Evolutionary conservation across 2,888 invertebrate genomes (phyloP).

Genomic region (Copidosoma aretas): DNA sequence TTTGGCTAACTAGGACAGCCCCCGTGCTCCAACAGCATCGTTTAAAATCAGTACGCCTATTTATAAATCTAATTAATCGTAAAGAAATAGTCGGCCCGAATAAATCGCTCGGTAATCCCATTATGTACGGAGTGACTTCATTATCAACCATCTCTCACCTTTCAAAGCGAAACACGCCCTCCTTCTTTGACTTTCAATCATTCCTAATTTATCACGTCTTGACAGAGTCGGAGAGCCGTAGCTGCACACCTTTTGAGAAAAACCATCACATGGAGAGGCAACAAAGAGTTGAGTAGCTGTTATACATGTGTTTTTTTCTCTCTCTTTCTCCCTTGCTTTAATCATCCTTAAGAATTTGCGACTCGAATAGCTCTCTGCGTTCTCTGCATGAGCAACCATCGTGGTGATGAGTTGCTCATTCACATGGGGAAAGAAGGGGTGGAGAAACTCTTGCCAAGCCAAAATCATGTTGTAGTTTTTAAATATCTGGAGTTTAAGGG

Average conservation of each 20-base stretch:
- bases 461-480: slow-evolving; percentile 32
- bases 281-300: background rate
- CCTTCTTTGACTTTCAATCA: slow-evolving; percentile 7
- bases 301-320: no score
- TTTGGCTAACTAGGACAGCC: background rate
- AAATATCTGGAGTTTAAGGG: background rate
- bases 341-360: slow-evolving; percentile 10
- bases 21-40: background rate
- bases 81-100: background rate
- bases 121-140: background rate
- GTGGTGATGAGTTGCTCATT: slow-evolving; percentile 6
- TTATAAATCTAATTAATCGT: slow-evolving; percentile 9
- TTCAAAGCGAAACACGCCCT: background rate
- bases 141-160: background rate
- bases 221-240: background rate
- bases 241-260: background rate
- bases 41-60: slow-evolving; percentile 7
- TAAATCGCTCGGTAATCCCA: slow-evolving; percentile 15
- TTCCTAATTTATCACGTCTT: slow-evolving; percentile 4
- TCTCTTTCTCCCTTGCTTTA: background rate
- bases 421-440: background rate
- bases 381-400: background rate
- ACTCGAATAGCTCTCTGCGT: slow-evolving; percentile 20
- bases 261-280: background rate
- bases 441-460: slow-evolving; percentile 5